Evolutionary conservation across 2,888 invertebrate species (phyloP), one percentile per base, ranked within the genome.

Genomic region (Dicyrtoma fusca): DNA sequence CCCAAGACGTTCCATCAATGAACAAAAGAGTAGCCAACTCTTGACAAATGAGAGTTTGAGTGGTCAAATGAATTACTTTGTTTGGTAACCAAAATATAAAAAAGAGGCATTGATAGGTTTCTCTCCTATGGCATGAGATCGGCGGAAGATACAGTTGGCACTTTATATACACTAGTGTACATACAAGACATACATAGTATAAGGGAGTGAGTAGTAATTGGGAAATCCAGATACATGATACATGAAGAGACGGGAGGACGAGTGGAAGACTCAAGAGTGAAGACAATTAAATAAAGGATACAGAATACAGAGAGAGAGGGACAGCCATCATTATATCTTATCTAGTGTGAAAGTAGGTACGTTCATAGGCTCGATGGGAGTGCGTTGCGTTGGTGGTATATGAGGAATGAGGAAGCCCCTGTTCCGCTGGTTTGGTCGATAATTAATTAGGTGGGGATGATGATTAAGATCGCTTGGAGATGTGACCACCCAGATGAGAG

Each of bases 401-500:
- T 21, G 63, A 63, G 63, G 53, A 23, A 55, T n/a, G 42, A 71
- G 63, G 45, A 51, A 65, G 66, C 42, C 19, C 53, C 53, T 57
- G 25, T 21, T 25, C 34, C n/a, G 14, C 5, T 13, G 44, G 45
- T 59, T 59, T 71, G 53, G 44, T 71, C 57, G 71, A 65, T 65
- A 71, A 71, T 71, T 71, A 71, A 71, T 71, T 71, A 71, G 71
- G 65, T 55, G 64, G 65, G 65, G 53, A 23, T 14, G 21, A 63
- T 55, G 71, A 71, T 64, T 55, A 62, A 55, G 71, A 71, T 71
- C 64, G 59, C 26, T 65, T 64, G 23, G 44, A 65, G 64, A 71
- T 65, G 65, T 65, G 71, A 59, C 71, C 71, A 71, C 71, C 71
- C 71, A 64, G 61, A 65, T 57, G 68, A 68, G 68, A 68, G 68